These are phyloP conservation scores for Meleagris gallopavo DNA, from an alignment of 2,113 vertebrate species.

Conservation along the genomic window DNA sequence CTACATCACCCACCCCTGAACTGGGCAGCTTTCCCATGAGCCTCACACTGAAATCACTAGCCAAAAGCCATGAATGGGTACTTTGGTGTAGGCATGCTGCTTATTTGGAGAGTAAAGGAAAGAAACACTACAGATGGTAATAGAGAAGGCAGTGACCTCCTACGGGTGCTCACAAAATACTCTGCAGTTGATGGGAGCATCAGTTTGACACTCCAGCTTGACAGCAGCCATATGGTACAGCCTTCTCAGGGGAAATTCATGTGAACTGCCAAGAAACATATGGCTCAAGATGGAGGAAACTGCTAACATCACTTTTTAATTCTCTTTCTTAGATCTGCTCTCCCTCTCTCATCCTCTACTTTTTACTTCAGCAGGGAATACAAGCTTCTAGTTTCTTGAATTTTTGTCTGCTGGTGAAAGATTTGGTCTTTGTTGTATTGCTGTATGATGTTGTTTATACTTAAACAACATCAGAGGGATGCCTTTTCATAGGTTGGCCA, in stretches of 20 bases:
- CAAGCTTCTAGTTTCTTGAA: background rate
- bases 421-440: background rate
- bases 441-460: background rate
- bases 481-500: background rate
- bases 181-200: background rate
- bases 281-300: background rate
- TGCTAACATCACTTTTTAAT: background rate
- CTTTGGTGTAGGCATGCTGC: background rate
- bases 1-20: fast-evolving
- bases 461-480: background rate
- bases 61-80: background rate
- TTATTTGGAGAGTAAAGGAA: background rate
- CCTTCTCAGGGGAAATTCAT: background rate
- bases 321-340: background rate
- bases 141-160: background rate
- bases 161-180: fast-evolving
- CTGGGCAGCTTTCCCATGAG: fast-evolving
- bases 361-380: background rate
- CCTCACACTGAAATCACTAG: background rate
- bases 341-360: background rate
- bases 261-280: background rate
- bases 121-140: background rate
- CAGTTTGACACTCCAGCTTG: background rate
- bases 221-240: background rate
- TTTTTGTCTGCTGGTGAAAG: background rate